Conservation (phyloP, 2,888 invertebrate species). For the Eupithecia abbreviata region DNA sequence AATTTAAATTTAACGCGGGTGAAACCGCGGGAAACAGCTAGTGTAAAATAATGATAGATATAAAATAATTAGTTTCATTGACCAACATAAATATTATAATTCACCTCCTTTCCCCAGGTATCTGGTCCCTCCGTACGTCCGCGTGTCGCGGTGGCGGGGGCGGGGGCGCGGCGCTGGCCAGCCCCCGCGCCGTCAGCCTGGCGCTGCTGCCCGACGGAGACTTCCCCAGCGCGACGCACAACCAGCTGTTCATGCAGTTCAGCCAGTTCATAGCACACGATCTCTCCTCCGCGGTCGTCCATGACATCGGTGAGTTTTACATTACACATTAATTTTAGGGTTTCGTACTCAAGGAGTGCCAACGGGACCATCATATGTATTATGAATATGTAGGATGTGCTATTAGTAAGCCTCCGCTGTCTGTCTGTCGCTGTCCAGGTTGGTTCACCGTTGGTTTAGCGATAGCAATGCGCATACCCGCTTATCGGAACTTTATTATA, state of each 20-base stretch:
- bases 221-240: slow-evolving; percentile 84
- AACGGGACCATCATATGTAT: neutral
- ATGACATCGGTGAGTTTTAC: slow-evolving; percentile 85
- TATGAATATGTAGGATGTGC: neutral
- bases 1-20: too few species aligned
- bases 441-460: neutral
- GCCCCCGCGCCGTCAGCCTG: slow-evolving; percentile 87
- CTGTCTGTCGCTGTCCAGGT: neutral
- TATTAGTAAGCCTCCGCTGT: neutral
- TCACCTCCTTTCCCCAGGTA: slow-evolving; percentile 52
- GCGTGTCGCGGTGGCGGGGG: slow-evolving; percentile 29
- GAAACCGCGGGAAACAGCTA: too few species aligned
- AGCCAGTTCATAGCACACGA: slow-evolving; percentile 92
- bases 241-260: slow-evolving; percentile 90
- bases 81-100: neutral
- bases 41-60: too few species aligned
- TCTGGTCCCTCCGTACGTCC: slow-evolving; percentile 82
- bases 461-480: neutral
- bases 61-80: too few species aligned
- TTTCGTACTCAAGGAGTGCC: neutral
- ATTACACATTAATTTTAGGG: neutral
- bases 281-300: slow-evolving; percentile 87
- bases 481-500: neutral
- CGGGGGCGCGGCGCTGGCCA: slow-evolving; percentile 81
- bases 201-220: slow-evolving; percentile 84